These are phyloP conservation scores for Ptilorrhoa leucosticta DNA, from an alignment of 2,113 vertebrate species.

Conservation along the genomic window DNA sequence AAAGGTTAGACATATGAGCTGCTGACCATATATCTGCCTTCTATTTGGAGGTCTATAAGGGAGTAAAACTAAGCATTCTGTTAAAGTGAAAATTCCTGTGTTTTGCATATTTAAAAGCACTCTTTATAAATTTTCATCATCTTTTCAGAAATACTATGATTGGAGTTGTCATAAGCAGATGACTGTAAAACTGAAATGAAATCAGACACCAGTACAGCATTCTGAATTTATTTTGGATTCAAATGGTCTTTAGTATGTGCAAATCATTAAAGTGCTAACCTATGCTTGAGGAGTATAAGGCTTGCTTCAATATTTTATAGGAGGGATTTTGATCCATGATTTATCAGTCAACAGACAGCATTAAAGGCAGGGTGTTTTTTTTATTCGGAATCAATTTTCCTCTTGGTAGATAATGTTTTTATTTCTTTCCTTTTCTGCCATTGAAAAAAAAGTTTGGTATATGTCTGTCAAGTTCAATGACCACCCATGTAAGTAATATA, in stretches of 20 bases:
- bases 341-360: slow-evolving; percentile 68
- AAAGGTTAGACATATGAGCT: neutral
- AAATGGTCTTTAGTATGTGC: slow-evolving; percentile 54
- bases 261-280: slow-evolving; percentile 58
- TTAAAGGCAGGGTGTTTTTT: neutral
- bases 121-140: neutral
- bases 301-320: slow-evolving; percentile 73
- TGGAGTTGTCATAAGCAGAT: slow-evolving; percentile 21
- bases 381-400: slow-evolving; percentile 64
- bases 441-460: neutral
- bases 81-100: neutral
- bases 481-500: neutral
- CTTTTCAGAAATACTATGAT: neutral
- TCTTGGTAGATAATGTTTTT: neutral
- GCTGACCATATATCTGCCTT: neutral
- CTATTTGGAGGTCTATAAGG: neutral
- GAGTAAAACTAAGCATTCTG: neutral
- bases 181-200: slow-evolving; percentile 27
- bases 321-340: slow-evolving; percentile 75
- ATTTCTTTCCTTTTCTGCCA: slow-evolving; percentile 27
- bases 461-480: slow-evolving; percentile 54
- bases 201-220: slow-evolving; percentile 15
- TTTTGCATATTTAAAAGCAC: neutral
- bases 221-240: slow-evolving; percentile 62
- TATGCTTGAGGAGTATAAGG: slow-evolving; percentile 28